A percentile compares a stretch with the other conserved stretches of the same genome.
Conservation (phyloP, 2,888 invertebrate species). For the Ametastegia equiseti region DNA sequence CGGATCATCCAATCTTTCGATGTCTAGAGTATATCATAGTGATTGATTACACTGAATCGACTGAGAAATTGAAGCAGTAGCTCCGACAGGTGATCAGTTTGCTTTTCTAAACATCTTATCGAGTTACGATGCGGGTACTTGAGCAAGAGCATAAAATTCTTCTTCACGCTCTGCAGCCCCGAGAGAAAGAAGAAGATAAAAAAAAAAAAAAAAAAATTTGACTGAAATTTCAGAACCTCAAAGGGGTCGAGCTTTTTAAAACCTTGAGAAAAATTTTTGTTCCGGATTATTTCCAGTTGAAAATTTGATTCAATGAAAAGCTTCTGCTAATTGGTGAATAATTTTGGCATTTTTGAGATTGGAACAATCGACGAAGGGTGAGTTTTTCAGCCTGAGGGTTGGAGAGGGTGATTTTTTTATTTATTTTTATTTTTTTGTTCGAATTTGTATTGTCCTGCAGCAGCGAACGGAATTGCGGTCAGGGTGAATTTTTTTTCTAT, state of each 20-base stretch:
- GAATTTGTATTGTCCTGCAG: slow-evolving; percentile 1
- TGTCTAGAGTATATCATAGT: background rate
- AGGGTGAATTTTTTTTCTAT: background rate
- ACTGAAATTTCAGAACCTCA: too few species aligned
- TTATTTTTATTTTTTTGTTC: too few species aligned
- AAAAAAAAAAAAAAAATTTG: too few species aligned
- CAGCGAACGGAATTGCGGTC: background rate
- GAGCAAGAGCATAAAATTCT: background rate
- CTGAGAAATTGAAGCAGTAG: background rate
- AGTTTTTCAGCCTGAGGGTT: background rate
- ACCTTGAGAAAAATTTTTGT: too few species aligned
- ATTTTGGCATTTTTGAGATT: too few species aligned
- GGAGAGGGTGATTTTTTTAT: background rate
- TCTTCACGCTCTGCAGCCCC: too few species aligned
- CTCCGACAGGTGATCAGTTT: background rate
- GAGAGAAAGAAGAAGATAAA: background rate
- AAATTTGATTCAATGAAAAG: too few species aligned
- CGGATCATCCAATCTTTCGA: background rate
- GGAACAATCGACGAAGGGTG: too few species aligned
- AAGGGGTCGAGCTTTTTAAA: too few species aligned
- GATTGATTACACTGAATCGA: background rate
- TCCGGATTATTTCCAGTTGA: too few species aligned
- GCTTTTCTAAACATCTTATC: background rate
- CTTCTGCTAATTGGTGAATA: too few species aligned
- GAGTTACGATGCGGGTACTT: background rate